Conservation (phyloP, 2,113 vertebrate genomes). For the Neolamprologus tretocephalus region DNA sequence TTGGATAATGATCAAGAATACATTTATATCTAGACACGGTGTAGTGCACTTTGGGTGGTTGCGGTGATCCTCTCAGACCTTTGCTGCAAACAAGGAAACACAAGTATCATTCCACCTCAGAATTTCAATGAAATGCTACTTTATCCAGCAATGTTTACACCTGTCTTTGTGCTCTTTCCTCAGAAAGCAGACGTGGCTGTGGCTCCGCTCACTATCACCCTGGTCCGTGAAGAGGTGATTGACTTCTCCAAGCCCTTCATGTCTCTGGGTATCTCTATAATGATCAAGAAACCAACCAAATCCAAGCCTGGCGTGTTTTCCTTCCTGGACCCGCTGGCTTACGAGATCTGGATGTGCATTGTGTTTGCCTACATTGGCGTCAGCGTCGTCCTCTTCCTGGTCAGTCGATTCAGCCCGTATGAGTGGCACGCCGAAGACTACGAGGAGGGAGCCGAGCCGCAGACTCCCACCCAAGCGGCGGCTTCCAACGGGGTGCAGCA, state of each 20-base stretch:
- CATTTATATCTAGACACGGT: background rate
- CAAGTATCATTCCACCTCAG: background rate
- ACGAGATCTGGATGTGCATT: slow-evolving; percentile 99
- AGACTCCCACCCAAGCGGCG: slow-evolving; percentile 66
- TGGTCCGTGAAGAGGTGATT: slow-evolving; percentile 97
- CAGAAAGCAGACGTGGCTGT: slow-evolving; percentile 96
- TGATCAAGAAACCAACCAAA: slow-evolving; percentile 99
- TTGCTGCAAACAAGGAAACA: background rate
- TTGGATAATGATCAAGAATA: background rate
- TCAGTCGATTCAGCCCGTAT: slow-evolving; percentile 97
- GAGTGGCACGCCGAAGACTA: slow-evolving; percentile 96
- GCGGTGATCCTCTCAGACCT: background rate
- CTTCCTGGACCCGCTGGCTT: slow-evolving; percentile 96
- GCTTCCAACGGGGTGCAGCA: slow-evolving; percentile 75
- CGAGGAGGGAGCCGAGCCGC: slow-evolving; percentile 85
- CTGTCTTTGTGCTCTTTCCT: background rate
- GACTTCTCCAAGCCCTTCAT: slow-evolving; percentile 99
- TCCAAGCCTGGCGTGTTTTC: slow-evolving; percentile 98
- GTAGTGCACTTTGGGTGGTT: background rate
- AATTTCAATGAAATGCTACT: background rate
- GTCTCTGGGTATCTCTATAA: slow-evolving; percentile 98
- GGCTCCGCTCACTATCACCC: slow-evolving; percentile 93
- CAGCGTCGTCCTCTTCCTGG: slow-evolving; percentile 96
- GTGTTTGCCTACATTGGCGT: slow-evolving; percentile 99
- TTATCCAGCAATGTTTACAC: background rate